Conservation (phyloP, 2,797 vertebrate species). For the Pantherophis vulpinus region DNA sequence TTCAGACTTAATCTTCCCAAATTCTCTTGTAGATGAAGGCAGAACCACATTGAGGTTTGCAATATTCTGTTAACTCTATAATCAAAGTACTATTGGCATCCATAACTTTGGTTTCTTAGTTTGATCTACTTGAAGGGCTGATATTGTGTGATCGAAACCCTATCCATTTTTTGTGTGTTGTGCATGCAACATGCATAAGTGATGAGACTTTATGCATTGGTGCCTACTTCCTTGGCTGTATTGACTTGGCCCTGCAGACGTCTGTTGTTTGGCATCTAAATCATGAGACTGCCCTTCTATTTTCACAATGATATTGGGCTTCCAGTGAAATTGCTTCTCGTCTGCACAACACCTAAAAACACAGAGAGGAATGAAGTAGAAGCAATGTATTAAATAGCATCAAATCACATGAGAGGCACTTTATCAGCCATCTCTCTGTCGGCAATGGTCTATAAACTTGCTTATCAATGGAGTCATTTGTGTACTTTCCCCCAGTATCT, state of each 20-base stretch:
- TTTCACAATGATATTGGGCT: neutral
- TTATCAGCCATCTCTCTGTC: neutral
- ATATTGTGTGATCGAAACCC: neutral
- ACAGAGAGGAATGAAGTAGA: neutral
- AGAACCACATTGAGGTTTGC: neutral
- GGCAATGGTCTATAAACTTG: neutral
- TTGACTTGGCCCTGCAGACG: neutral
- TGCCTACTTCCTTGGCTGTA: neutral
- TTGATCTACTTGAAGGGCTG: neutral
- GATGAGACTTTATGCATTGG: neutral
- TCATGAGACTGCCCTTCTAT: neutral
- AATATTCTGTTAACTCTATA: neutral
- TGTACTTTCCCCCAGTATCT: slow-evolving; percentile 10
- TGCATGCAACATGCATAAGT: neutral
- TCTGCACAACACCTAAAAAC: accelerated
- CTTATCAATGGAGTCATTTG: neutral
- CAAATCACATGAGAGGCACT: accelerated
- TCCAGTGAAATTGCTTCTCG: neutral
- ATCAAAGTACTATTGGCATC: neutral
- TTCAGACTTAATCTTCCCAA: neutral
- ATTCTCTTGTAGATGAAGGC: neutral
- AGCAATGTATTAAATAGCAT: neutral
- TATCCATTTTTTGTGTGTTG: neutral
- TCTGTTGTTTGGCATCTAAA: slow-evolving; percentile 13
- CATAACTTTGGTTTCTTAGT: neutral